A percentile compares a stretch with the other conserved stretches of the same genome.
Conservation (phyloP, 1,140 invertebrate species). For the Heliconius hewitsoni region DNA sequence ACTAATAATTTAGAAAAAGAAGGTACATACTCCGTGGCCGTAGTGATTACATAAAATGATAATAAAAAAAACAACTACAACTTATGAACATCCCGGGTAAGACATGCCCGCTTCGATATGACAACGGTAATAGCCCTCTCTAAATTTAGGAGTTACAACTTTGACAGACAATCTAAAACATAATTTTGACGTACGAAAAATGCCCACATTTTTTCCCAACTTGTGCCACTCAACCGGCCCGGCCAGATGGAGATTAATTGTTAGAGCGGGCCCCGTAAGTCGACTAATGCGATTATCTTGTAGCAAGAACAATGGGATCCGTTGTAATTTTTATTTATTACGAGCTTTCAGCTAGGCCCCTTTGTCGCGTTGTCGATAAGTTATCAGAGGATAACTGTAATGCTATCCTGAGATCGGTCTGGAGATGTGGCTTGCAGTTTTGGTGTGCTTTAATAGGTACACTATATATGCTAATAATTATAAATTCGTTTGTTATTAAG, state of each 20-base stretch:
- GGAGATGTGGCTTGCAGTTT: not conserved
- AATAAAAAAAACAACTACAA: too few relatives aligned
- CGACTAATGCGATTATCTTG: constrained; percentile 73
- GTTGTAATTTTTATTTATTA: constrained; percentile 63
- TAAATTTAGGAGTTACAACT: not conserved
- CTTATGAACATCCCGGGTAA: too few relatives aligned
- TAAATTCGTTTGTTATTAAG: too few relatives aligned
- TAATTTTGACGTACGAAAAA: not conserved
- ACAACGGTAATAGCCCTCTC: too few relatives aligned
- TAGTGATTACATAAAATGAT: too few relatives aligned
- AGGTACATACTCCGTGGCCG: too few relatives aligned
- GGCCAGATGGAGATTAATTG: constrained; percentile 69
- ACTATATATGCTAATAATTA: too few relatives aligned
- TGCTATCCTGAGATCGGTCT: constrained; percentile 6
- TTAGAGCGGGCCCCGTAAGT: constrained; percentile 50
- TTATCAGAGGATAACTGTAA: constrained; percentile 1
- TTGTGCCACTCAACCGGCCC: constrained; percentile 41
- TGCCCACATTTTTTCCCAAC: constrained; percentile 16
- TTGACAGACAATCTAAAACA: constrained; percentile 6
- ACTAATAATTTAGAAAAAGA: too few relatives aligned
- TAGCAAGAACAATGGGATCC: constrained; percentile 62
- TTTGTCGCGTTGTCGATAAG: constrained; percentile 31
- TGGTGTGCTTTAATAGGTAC: not conserved
- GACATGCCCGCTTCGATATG: too few relatives aligned
- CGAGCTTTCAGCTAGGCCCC: constrained; percentile 16